Base-by-base conservation (phyloP, 2,888 invertebrate species). In the Mimumesa dahlbomi region DNA sequence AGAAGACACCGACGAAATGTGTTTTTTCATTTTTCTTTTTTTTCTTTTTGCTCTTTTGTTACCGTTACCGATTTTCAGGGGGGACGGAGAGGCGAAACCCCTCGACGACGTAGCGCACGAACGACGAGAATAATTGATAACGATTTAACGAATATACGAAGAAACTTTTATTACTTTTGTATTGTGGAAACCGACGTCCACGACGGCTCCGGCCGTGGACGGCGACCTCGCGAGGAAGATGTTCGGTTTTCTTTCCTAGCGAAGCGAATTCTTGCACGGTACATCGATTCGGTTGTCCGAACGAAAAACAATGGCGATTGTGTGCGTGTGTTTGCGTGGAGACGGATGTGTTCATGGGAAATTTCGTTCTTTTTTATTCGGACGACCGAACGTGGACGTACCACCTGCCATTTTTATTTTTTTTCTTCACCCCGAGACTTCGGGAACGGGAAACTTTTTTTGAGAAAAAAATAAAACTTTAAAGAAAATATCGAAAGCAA, bases 81-180 rank as follows among this genome's bases (percentile, higher is more conserved):
- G 52, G 43, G 61, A 9, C 31, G 16, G 40, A 29, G 4, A 7
- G 18, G 14, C 19, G 42, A 48, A 52, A 45, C 29, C 43, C 45
- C 16, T 53, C 43, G 69, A 61, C 61, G 58, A 66, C 40, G 50
- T 42, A 36, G 59, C 54, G 57, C 57, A 49, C 58, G 48, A 77
- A 77, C 74, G 77, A 77, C 38, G 53, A 72, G 65, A 29, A 57
- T 38, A 31, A 6, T 31, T 50, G 45, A 58, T 52, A 34, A 72
- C 57, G 59, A 76, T 36, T n/a, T 42, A 49, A 45, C 73, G 71
- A 71, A 73, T 48, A 38, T 18, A 75, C 69, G 58, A 77, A 50
- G 56, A 57, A 65, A 52, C 50, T 76, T 76, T 76, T 68, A 54
- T 75, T 73, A 69, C 64, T 63, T 57, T 67, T 67, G 40, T 67